Base-by-base conservation (phyloP, 2,888 invertebrate genomes). In the Scaptomyza tumidula region DNA sequence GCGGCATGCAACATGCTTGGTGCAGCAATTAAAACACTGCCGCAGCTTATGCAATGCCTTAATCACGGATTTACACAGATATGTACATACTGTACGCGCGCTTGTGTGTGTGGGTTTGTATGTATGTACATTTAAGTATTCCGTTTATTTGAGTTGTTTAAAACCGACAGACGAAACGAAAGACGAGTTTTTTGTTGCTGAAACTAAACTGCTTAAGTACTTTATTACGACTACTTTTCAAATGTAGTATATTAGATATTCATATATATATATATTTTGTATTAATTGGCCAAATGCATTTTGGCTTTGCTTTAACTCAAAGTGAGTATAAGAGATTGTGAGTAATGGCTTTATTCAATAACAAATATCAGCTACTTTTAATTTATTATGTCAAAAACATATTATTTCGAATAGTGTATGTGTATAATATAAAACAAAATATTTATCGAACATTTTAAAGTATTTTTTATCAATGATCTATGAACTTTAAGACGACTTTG, bases 1-100 rank as follows among this genome's bases (percentile, higher is more conserved):
- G 88, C 52, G 76, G 86, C 83, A 83, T 88, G 83, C 83, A 88
- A 83, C 80, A 60, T 56, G 65, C 55, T 49, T 24, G 54, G 41
- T 48, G 66, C 63, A 65, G 75, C 75, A 76, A 76, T 76, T 76
- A 76, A 76, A 56, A 48, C 75, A 57, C 52, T 76, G 78, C 78
- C 64, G 62, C 75, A 46, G 69, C 62, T 76, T 76, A 76, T 76
- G 76, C 70, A 76, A 76, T 69, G 57, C 64, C 60, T 43, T 61
- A 61, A 75, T 76, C 66, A 61, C 35, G 58, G 58, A 75, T 77
- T 75, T 77, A 14, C 48, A 59, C 31, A 57, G 53, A 73, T 35
- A 14, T 27, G 5, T 13, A 44, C 24, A 3, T 2, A 3, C 24
- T 1, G 2, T 14, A 13, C n/a, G 10, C 35, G 6, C 13, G 10